Evolutionary conservation across 2,797 vertebrate species (phyloP).

Genomic region (Prunella strophiata): DNA sequence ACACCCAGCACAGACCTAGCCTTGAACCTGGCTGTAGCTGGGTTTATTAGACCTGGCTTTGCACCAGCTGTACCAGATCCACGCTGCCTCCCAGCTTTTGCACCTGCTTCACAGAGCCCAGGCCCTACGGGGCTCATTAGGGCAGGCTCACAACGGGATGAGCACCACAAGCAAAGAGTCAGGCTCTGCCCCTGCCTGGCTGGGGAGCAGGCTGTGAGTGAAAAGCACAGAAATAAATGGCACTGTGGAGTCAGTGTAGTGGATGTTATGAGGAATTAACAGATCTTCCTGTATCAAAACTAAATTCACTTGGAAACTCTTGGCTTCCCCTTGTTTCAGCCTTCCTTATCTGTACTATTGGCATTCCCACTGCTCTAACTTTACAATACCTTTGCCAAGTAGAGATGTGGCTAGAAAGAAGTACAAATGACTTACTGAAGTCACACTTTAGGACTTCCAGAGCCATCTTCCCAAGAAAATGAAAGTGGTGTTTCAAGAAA

Average conservation of each 20-base stretch:
- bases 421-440: not conserved
- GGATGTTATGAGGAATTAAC: not conserved
- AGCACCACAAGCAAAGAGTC: not conserved
- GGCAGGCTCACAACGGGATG: too few species aligned
- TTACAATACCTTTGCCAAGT: not conserved
- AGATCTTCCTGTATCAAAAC: not conserved
- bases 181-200: accelerated
- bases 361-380: not conserved
- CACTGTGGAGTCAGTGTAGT: not conserved
- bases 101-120: not conserved
- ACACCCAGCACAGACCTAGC: not conserved
- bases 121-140: not conserved
- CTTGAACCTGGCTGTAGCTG: not conserved
- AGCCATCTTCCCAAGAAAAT: not conserved
- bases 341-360: not conserved
- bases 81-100: not conserved
- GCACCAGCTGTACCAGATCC: not conserved
- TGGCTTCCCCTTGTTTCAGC: not conserved
- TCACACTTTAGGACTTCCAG: not conserved
- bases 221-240: not conserved
- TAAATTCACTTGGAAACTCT: not conserved
- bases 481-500: not conserved
- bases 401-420: not conserved
- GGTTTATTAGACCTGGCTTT: not conserved
- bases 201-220: not conserved